A percentile compares a stretch with the other conserved stretches of the same genome.
phyloP scores from a whole-genome alignment of 2,797 vertebrate genomes.

The Brotogeris chrysoptera region DNA sequence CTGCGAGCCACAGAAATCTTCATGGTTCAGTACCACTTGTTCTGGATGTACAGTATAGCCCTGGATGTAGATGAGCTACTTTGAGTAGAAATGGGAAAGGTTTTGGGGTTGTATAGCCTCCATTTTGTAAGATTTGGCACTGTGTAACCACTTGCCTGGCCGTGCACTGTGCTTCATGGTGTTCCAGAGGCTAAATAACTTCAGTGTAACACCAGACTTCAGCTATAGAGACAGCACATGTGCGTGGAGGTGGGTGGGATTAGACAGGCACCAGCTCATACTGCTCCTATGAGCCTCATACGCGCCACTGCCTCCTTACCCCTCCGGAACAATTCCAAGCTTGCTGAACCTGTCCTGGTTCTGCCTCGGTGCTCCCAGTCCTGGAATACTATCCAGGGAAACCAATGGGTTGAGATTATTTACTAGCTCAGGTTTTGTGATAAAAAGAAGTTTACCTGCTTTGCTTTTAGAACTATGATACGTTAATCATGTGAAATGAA shows the following conservation, averaged over 20 bases:
- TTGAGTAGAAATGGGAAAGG: not conserved
- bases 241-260: not conserved
- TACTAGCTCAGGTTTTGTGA: not conserved
- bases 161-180: fast-evolving
- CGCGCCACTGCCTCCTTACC: not conserved
- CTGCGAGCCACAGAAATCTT: not conserved
- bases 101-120: not conserved
- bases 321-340: not conserved
- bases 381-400: not conserved
- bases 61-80: not conserved
- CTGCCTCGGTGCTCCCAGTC: not conserved
- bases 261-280: not conserved
- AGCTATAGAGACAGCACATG: not conserved
- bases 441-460: not conserved
- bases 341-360: not conserved
- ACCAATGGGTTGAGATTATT: not conserved
- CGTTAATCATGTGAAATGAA: not conserved
- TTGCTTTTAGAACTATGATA: not conserved
- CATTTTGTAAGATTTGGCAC: not conserved
- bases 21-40: not conserved
- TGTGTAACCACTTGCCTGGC: not conserved
- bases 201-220: not conserved
- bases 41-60: not conserved
- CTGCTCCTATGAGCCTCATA: fast-evolving
- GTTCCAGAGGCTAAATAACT: not conserved